Evolutionary conservation across 2,888 invertebrate genomes (phyloP), one percentile per base, ranked within the genome.

Genomic region (Sericinus montela): DNA sequence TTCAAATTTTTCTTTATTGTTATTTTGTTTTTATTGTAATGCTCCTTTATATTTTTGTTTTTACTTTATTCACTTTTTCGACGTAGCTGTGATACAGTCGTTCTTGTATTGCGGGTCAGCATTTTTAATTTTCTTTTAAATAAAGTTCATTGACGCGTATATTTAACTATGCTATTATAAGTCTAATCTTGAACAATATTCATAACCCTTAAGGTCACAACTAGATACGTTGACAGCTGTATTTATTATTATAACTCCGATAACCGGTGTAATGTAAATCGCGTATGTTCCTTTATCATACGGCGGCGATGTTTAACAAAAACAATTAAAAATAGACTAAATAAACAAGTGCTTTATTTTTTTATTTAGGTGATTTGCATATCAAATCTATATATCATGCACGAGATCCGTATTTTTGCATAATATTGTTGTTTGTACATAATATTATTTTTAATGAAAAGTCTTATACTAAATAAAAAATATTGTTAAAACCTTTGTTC

Each of bases 131-230:
- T 1, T 32, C 11, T 1, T 32, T n/a, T n/a, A 11, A 13, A 11
- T 11, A 32, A 32, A 3, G 84, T 82, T 84, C 83, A 77, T 75
- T 68, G 78, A 77, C 80, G 69, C 64, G 50, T 62, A 65, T 73
- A 73, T 76, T 75, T 72, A 69, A 71, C 69, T 71, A 65, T 59
- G 59, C 61, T 64, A 32, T 9, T 32, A 69, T 69, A 68, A 67
- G 64, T 74, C 54, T 60, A 41, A 36, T 45, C 25, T 65, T 55
- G 56, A 53, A 43, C 54, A 71, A 72, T 70, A 68, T 69, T 63
- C 57, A 64, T 68, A 73, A 74, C 68, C 67, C 72, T 64, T 60
- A 59, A 63, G 58, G 60, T 63, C 58, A 59, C 53, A 55, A 58
- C 52, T 58, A 58, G 57, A 58, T 62, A 57, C 50, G 55, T 53